Conservation (phyloP, 2,113 vertebrate species). For the Cavia porcellus region DNA sequence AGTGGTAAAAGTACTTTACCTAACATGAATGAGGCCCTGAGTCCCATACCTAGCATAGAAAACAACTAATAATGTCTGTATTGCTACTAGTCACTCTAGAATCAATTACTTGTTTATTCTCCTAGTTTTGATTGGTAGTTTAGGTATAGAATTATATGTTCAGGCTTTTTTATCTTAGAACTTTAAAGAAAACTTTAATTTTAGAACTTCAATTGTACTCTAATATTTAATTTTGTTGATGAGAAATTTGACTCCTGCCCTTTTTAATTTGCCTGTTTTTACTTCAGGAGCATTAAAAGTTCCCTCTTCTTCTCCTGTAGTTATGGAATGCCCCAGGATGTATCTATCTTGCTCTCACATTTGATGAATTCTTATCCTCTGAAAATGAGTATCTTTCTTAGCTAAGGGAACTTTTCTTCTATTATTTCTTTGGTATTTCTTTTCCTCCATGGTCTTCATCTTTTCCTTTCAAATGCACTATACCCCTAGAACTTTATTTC, state of each 20-base stretch:
- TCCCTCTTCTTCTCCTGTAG: neutral
- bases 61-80: conserved; percentile 20
- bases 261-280: neutral
- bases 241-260: neutral
- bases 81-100: neutral
- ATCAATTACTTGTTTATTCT: neutral
- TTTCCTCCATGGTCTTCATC: neutral
- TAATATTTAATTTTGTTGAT: neutral
- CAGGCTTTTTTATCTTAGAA: conserved; percentile 33
- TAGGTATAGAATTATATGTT: conserved; percentile 16
- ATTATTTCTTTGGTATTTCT: neutral
- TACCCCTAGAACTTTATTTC: too few species aligned
- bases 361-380: neutral
- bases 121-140: conserved; percentile 9
- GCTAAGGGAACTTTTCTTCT: neutral
- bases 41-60: neutral
- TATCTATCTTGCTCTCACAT: neutral
- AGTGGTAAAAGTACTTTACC: neutral
- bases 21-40: neutral
- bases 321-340: neutral
- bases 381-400: neutral
- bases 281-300: neutral
- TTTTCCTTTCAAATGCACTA: neutral
- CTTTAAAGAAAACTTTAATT: neutral
- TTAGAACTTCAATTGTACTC: neutral